Evolutionary conservation across 2,888 invertebrate genomes (phyloP), one percentile per base, ranked within the genome.

Genomic region (Dryococelus australis): DNA sequence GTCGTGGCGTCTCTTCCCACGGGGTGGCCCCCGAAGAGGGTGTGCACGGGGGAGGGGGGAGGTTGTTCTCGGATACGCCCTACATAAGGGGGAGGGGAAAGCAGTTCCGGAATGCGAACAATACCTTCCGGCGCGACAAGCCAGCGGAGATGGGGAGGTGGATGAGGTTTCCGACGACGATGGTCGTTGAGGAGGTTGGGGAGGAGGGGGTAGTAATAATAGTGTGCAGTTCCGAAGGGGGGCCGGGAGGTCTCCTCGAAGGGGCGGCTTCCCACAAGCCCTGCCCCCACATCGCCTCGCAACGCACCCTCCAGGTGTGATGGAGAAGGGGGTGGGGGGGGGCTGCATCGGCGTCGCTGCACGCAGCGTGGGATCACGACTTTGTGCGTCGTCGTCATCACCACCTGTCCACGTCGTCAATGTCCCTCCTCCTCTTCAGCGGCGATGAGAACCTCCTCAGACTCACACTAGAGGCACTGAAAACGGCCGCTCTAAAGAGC

Each of bases 81-180:
- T 51, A 2, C 51, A 51, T 35, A 47, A 47, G 47, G 47, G 47
- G 47, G 2, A 8, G 47, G 47, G 16, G 47, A 8, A 20, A 0
- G 20, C n/a, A 65, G 65, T 65, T 65, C 65, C 65, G 65, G 65
- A 65, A 65, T 65, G 65, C 65, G 24, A 65, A 65, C 65, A 65
- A 65, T 65, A n/a, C 65, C 65, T 20, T 16, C 24, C 24, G 65
- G 65, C 8, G 65, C 65, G 65, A 65, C 65, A 65, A 65, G 65
- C 24, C 65, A 65, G 20, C 51, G 51, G 51, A 0, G 51, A 51
- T 16, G 51, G 51, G 51, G 51, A 20, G 51, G 20, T 16, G 20
- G 51, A 51, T 12, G 51, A 51, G 8, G 13, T 51, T 51, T 3
- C 51, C 12, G 51, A 51, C 13, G 51, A 20, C 4, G 35, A 4